Base-by-base conservation (phyloP, 2,888 invertebrate species). In the Ferdinandea cuprea region DNA sequence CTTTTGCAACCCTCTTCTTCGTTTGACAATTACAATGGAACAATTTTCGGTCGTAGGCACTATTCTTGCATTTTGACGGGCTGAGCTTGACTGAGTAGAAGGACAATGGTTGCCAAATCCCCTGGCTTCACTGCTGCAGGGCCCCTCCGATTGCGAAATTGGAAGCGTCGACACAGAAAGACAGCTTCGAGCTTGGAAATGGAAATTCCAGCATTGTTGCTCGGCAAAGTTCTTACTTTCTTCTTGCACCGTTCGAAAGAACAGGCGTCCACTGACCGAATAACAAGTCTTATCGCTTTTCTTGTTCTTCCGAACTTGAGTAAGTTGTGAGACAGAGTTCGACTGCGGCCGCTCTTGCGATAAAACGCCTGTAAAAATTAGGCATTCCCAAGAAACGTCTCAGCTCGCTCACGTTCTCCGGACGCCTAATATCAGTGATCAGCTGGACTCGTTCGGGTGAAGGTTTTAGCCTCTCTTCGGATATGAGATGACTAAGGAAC, bases 341-440 rank as follows among this genome's bases (percentile, higher is more conserved):
- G 3, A 3, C 15, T 1, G 35, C 28, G 0, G 61, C 40, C 3
- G 84, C 79, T 2, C 79, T 40, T 0, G 66, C 66, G 13, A 85
- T 76, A 42, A 83, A n/a, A n/a, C n/a, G n/a, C n/a, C n/a, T n/a
- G n/a, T n/a, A n/a, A n/a, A n/a, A n/a, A n/a, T n/a, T n/a, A 85
- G 68, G 8, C 84, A 84, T 78, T 56, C 83, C 69, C 7, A 86
- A 63, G 37, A 85, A 86, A 40, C 85, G 9, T 13, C 85, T 42
- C 19, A 86, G 46, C 15, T 85, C 71, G 7, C 59, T 28, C 2
- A 86, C 48, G 2, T 66, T 83, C 8, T 68, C 11, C 1, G 79
- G 85, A 19, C 56, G 46, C 1, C 32, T 30, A 42, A 44, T 84
- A n/a, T 84, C 56, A 3, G 7, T 1, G 3, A 86, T 84, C 0